Base-by-base conservation (phyloP, 2,888 invertebrate species). In the Andrena flavipes region DNA sequence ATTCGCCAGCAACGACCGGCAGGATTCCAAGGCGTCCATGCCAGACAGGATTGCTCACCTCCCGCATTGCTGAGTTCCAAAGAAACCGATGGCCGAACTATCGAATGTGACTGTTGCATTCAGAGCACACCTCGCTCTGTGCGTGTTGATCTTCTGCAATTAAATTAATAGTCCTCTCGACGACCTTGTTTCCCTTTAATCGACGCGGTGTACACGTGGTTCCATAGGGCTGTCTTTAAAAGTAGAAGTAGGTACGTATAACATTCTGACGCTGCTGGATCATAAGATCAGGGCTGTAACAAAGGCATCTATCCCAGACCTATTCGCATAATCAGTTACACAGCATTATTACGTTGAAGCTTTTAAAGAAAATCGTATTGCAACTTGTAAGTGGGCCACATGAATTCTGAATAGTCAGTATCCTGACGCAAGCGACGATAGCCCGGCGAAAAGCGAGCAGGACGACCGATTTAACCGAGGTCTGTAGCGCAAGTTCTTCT, bases 11-110 rank as follows among this genome's bases (percentile, higher is more conserved):
- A 73, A 56, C 65, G 81, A 69, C 65, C 42, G 1, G 73, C 78
- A 77, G 84, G 84, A 90, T 90, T 86, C 88, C 90, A 75, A 87
- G 80, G 90, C 85, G 89, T 90, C 82, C 87, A 80, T 78, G 70
- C 49, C 70, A 76, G 84, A 56, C 79, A 82, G 76, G 82, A 84
- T 85, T 75, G 82, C 84, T 42, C 42, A 79, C 90, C 90, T 88
- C 86, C 88, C 89, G 90, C 90, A 83, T 89, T 84, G 89, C 84
- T 85, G 85, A 85, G 90, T 90, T 87, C 84, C 87, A 80, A 83
- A 80, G 67, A 72, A 26, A 33, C 2, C 54, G 68, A 35, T 63
- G 48, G 70, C 42, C 60, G 65, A 63, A 76, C 82, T 71, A 48
- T 68, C 83, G 68, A 83, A 86, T 83, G 80, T 16, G 63, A 59